Evolutionary conservation across 2,113 vertebrate species (phyloP).

Genomic region (Eretmochelys imbricata): DNA sequence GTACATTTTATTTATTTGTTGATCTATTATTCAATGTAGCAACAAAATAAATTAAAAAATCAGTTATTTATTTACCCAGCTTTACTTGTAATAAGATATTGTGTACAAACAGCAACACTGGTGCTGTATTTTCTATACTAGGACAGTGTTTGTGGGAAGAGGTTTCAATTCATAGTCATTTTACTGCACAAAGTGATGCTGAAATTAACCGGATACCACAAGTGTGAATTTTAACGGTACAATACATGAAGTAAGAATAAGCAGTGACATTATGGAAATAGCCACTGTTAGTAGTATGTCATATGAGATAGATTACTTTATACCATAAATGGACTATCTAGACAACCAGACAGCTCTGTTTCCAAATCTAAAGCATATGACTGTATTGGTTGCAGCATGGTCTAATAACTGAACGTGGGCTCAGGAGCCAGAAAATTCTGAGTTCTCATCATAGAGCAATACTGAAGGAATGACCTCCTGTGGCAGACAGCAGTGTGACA

Average conservation of each 20-base stretch:
- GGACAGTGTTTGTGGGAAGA: neutral
- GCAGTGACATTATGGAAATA: neutral
- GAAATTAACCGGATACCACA: constrained; percentile 43
- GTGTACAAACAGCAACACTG: neutral
- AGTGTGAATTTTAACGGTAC: neutral
- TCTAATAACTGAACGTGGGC: neutral
- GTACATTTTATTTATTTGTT: neutral
- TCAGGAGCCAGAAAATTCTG: neutral
- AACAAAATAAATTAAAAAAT: neutral
- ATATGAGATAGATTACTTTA: constrained; percentile 11
- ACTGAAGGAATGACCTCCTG: neutral
- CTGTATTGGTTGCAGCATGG: neutral
- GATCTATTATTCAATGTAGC: neutral
- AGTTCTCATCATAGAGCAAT: neutral
- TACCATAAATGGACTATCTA: neutral
- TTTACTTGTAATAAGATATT: neutral
- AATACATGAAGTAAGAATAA: constrained; percentile 8
- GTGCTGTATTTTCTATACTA: neutral
- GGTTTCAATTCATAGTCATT: neutral
- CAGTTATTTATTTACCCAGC: neutral
- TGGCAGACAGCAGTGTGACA: neutral
- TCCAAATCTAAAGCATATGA: constrained; percentile 20
- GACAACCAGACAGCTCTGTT: constrained; percentile 18
- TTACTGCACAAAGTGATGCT: constrained; percentile 14
- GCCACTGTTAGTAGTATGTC: constrained; percentile 10